Evolutionary conservation across 1,140 invertebrate genomes (phyloP).

Genomic region (Scaptomyza hsui): DNA sequence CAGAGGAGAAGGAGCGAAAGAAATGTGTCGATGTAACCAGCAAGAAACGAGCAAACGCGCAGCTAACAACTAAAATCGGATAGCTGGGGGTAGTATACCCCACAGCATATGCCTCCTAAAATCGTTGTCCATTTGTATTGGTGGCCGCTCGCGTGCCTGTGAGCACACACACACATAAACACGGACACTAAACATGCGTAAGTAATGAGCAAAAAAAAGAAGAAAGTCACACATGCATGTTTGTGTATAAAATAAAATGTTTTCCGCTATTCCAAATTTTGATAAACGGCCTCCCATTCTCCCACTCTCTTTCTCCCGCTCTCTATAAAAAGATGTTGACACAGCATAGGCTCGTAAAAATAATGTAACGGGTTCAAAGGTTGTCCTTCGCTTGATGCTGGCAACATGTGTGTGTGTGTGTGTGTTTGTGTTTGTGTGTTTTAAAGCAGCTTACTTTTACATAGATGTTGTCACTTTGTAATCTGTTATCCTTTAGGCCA

Average conservation of each 20-base stretch:
- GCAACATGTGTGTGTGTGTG: background rate
- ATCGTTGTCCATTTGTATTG: slow-evolving; percentile 55
- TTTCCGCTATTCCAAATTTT: slow-evolving; percentile 30
- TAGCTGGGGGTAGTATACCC: slow-evolving; percentile 26
- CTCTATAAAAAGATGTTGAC: slow-evolving; percentile 21
- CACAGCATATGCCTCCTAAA: slow-evolving; percentile 31
- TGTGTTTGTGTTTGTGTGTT: background rate
- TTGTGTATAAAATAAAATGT: background rate
- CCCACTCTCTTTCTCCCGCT: background rate
- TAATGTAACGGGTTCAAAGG: slow-evolving; percentile 10
- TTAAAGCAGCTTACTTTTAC: slow-evolving; percentile 50
- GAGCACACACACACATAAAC: slow-evolving; percentile 36
- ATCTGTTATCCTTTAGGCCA: slow-evolving; percentile 56
- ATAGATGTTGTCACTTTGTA: slow-evolving; percentile 11
- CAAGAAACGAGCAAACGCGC: slow-evolving; percentile 18
- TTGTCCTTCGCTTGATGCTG: background rate
- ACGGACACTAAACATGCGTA: slow-evolving; percentile 36
- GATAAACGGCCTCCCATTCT: slow-evolving; percentile 33
- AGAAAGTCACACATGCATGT: background rate
- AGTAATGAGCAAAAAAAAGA: slow-evolving; percentile 28
- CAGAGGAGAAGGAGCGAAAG: background rate
- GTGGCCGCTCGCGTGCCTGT: slow-evolving; percentile 32
- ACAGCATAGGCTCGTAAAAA: slow-evolving; percentile 1
- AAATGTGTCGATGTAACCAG: slow-evolving; percentile 45
- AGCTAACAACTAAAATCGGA: slow-evolving; percentile 14